These are phyloP conservation scores for Montifringilla adamsi DNA, from an alignment of 2,113 vertebrate species.

Conservation along the genomic window DNA sequence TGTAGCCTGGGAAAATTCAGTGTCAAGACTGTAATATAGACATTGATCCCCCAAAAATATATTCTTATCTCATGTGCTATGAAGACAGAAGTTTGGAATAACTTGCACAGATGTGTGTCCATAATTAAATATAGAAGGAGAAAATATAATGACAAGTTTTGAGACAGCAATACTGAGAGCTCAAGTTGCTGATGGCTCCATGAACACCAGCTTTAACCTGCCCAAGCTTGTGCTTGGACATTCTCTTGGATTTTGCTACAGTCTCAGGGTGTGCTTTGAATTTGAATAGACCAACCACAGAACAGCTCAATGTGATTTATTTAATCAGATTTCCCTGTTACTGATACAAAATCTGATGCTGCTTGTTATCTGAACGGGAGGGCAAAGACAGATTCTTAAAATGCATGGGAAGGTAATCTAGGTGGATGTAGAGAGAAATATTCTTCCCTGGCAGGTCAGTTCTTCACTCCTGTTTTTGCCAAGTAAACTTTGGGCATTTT, in stretches of 20 bases:
- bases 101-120: not conserved
- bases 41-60: accelerated
- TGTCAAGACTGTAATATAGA: not conserved
- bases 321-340: not conserved
- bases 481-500: not conserved
- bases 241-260: not conserved
- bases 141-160: not conserved
- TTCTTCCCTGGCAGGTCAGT: not conserved
- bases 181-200: not conserved
- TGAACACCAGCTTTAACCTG: not conserved
- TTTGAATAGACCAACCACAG: not conserved
- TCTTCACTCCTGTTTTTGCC: not conserved
- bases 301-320: not conserved
- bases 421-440: not conserved
- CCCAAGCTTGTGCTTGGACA: not conserved
- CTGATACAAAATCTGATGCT: not conserved
- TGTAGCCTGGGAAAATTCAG: not conserved
- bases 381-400: not conserved
- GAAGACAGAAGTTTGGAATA: not conserved
- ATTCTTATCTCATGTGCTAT: not conserved
- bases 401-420: not conserved
- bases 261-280: not conserved
- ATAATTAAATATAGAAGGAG: not conserved
- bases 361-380: not conserved
- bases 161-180: not conserved